Percentiles rank a stretch among this genome's conserved stretches.
Evolutionary conservation across 1,140 invertebrate genomes (phyloP).

Genomic region (Mycetomoellerius zeteki): DNA sequence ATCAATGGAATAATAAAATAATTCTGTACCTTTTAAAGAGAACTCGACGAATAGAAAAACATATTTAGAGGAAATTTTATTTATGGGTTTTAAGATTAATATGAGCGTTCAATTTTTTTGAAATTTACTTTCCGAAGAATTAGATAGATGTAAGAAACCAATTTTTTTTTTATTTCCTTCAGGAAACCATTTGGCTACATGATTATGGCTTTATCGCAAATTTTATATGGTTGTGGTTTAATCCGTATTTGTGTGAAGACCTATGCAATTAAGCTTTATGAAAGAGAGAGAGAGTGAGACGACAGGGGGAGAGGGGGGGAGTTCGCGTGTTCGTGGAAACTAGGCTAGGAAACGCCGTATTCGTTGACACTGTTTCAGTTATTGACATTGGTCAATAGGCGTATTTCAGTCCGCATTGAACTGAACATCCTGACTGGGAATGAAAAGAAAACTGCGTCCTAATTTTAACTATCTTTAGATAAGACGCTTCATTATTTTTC

Average conservation of each 20-base stretch:
- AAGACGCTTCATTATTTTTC: background rate
- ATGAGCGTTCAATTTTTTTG: background rate
- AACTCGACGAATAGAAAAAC: background rate
- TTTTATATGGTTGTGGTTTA: conserved; percentile 69
- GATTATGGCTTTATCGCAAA: conserved; percentile 2
- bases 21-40: background rate
- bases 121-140: background rate
- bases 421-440: background rate
- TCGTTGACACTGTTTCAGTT: conserved; percentile 30
- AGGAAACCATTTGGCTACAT: background rate
- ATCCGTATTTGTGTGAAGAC: conserved; percentile 60
- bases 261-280: conserved; percentile 61
- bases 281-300: background rate
- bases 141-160: background rate
- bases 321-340: conserved; percentile 4
- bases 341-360: conserved; percentile 31
- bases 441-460: background rate
- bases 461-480: background rate
- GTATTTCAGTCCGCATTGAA: background rate
- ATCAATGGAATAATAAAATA: background rate
- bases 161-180: background rate
- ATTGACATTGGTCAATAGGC: conserved; percentile 30
- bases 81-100: background rate
- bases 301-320: background rate
- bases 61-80: background rate